These are phyloP conservation scores for Drosophila tanythrix DNA, from an alignment of 2,888 invertebrate genomes.

Conservation along the genomic window DNA sequence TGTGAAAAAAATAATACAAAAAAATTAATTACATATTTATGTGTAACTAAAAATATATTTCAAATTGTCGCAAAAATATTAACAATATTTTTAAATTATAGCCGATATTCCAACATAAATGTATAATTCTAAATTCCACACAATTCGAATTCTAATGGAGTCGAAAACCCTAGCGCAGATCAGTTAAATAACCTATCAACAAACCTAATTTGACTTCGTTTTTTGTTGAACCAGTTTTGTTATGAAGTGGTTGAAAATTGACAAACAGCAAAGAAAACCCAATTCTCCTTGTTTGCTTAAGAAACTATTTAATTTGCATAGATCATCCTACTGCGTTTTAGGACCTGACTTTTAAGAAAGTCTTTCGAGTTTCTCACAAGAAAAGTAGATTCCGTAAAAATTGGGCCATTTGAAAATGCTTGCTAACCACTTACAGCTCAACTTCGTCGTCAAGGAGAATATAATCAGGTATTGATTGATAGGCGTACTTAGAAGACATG, in stretches of 20 bases:
- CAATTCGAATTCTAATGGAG: neutral
- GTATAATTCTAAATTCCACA: neutral
- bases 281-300: neutral
- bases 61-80: neutral
- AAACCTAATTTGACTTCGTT: neutral
- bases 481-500: constrained; percentile 74
- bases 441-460: constrained; percentile 38
- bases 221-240: neutral
- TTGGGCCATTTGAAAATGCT: neutral
- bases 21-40: too few species aligned
- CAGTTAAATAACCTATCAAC: neutral
- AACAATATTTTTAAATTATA: neutral
- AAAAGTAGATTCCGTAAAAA: neutral
- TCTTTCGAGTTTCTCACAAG: neutral
- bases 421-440: constrained; percentile 31
- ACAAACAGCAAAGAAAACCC: too few species aligned
- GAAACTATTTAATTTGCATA: neutral
- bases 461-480: constrained; percentile 66
- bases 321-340: neutral
- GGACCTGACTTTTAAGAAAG: neutral
- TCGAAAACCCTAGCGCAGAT: neutral
- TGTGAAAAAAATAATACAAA: too few species aligned
- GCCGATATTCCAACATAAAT: neutral
- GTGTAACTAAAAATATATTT: too few species aligned
- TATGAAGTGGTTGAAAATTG: neutral